Evolutionary conservation across 2,113 vertebrate species (phyloP).

Genomic region (Cebidichthys violaceus): DNA sequence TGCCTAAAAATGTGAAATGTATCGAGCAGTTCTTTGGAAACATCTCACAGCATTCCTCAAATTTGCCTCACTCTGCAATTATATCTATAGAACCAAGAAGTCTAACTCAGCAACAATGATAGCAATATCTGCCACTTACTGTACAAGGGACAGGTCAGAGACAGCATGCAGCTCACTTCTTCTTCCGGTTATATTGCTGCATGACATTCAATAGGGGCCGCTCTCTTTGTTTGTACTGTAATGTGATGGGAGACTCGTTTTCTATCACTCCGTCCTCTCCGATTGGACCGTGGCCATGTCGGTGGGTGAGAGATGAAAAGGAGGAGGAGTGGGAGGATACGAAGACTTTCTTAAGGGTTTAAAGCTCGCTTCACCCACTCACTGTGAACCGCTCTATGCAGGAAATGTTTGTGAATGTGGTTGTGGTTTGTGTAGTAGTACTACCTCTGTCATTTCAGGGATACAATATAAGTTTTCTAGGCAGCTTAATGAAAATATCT

Average conservation of each 20-base stretch:
- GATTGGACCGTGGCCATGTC: slow-evolving; percentile 68
- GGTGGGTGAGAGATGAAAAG: slow-evolving; percentile 70
- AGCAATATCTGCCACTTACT: slow-evolving; percentile 1
- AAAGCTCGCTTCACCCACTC: slow-evolving; percentile 71
- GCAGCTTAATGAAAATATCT: background rate
- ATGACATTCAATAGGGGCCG: slow-evolving; percentile 57
- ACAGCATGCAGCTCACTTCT: slow-evolving; percentile 29
- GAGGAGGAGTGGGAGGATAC: slow-evolving; percentile 67
- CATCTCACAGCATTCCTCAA: slow-evolving; percentile 25
- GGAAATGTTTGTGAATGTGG: slow-evolving; percentile 55
- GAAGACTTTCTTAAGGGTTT: slow-evolving; percentile 69
- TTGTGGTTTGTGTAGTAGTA: slow-evolving; percentile 26
- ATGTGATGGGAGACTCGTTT: slow-evolving; percentile 58
- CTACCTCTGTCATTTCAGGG: slow-evolving; percentile 22
- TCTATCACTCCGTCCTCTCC: slow-evolving; percentile 60
- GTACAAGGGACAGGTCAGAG: slow-evolving; percentile 34
- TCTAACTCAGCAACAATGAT: slow-evolving; percentile 42
- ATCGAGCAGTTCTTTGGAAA: slow-evolving; percentile 12
- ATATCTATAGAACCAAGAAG: slow-evolving; percentile 48
- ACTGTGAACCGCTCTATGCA: slow-evolving; percentile 51
- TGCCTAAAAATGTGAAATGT: slow-evolving; percentile 2
- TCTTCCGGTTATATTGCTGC: slow-evolving; percentile 53
- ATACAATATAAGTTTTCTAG: slow-evolving; percentile 7
- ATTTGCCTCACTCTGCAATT: slow-evolving; percentile 48
- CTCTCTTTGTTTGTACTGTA: slow-evolving; percentile 64